Evolutionary conservation across 2,888 invertebrate genomes (phyloP).

Genomic region (Drosophila paramelanica): DNA sequence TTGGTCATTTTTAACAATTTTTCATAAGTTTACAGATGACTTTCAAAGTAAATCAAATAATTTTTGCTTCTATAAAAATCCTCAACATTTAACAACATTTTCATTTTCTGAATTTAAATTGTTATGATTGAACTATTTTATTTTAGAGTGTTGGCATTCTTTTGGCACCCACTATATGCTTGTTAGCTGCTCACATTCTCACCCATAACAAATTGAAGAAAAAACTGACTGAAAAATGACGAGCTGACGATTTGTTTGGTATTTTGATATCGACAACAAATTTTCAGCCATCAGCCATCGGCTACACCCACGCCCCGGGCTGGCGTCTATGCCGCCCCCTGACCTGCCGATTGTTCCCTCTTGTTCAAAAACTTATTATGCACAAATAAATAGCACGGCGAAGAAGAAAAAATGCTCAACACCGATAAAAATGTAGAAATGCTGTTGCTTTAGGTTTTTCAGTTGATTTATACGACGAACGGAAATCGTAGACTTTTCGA

Average conservation of each 20-base stretch:
- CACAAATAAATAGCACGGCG: conserved; percentile 68
- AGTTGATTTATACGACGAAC: conserved; percentile 77
- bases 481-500: conserved; percentile 82
- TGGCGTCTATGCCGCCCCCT: conserved; percentile 46
- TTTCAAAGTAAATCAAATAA: no score
- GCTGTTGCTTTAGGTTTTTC: conserved; percentile 51
- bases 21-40: no score
- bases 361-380: conserved; percentile 69
- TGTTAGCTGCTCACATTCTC: conserved; percentile 40
- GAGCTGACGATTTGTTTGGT: conserved; percentile 78
- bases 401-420: conserved; percentile 33
- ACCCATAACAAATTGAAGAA: conserved; percentile 61
- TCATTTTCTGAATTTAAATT: neutral
- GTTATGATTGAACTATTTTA: neutral
- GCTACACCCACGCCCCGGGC: conserved; percentile 30
- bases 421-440: conserved; percentile 59
- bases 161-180: conserved; percentile 34
- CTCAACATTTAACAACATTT: no score
- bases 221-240: conserved; percentile 76
- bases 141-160: conserved; percentile 10
- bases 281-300: conserved; percentile 38
- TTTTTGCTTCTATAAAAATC: no score
- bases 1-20: no score
- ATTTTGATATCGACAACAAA: conserved; percentile 75
- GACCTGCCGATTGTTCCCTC: conserved; percentile 8